These are phyloP conservation scores for Acestrorhynchus altus DNA, from an alignment of 2,797 vertebrate genomes.

Conservation along the genomic window DNA sequence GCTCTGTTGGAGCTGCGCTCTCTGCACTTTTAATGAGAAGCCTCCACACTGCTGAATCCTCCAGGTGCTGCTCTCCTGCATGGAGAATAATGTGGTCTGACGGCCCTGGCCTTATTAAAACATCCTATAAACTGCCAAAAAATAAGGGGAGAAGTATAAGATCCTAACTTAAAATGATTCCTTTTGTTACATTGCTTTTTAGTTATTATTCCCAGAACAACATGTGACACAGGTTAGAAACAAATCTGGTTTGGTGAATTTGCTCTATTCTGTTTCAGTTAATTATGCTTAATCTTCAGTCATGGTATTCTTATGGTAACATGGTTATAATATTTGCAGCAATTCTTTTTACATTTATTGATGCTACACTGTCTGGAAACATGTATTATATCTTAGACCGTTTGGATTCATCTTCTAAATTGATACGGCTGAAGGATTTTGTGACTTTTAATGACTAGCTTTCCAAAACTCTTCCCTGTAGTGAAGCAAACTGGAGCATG, in stretches of 20 bases:
- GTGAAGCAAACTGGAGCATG: slow-evolving; percentile 53
- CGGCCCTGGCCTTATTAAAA: slow-evolving; percentile 75
- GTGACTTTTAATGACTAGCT: slow-evolving; percentile 39
- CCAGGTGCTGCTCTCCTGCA: slow-evolving; percentile 61
- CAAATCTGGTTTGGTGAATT: background rate
- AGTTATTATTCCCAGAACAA: background rate
- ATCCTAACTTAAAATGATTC: slow-evolving; percentile 15
- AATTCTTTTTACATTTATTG: background rate
- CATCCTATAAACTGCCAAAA: slow-evolving; percentile 55
- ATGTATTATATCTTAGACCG: slow-evolving; percentile 35
- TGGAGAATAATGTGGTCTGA: slow-evolving; percentile 75
- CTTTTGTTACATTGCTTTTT: slow-evolving; percentile 8
- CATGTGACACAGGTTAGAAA: background rate
- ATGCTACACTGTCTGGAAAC: background rate
- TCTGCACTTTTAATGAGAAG: slow-evolving; percentile 79
- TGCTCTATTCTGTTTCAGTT: background rate
- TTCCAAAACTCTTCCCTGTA: background rate
- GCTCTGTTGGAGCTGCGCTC: slow-evolving; percentile 56
- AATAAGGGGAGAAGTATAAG: slow-evolving; percentile 49
- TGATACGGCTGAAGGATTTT: too few species aligned
- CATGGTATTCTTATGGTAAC: background rate
- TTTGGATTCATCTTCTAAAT: too few species aligned
- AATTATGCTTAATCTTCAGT: background rate
- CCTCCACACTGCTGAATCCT: slow-evolving; percentile 69
- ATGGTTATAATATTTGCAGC: background rate